Base-by-base conservation (phyloP, 2,797 vertebrate genomes). In the Macropodus opercularis region DNA sequence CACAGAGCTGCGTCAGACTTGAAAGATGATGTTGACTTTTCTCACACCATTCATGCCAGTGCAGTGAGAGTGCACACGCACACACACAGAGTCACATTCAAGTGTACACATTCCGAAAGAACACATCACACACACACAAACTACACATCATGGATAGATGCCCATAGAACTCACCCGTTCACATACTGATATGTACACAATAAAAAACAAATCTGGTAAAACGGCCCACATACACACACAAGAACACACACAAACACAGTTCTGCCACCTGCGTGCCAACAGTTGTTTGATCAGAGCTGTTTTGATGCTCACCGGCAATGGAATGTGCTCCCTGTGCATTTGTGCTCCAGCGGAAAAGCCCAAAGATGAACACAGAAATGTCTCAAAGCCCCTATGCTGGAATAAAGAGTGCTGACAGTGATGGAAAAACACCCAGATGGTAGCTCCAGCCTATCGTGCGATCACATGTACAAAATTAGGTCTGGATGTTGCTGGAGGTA, bases 21-120 rank as follows among this genome's bases (percentile, higher is more conserved):
- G 60, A 84, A 85, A 85, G 62, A 85, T 83, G 48, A 69, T 85
- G 77, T 83, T 84, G 80, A 84, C 66, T 88, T 75, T 84, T 80
- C 79, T 67, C 61, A 76, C 62, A 43, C 54, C 56, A 39, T 49
- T 63, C 56, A 73, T 35, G 40, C 41, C 23, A n/a, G n/a, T n/a
- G n/a, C n/a, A n/a, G n/a, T n/a, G n/a, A n/a, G n/a, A 46, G 35
- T 34, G 46, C 34, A n/a, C 5, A 13, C 62, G 41, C 60, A 32
- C 44, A 46, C 22, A 39, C 54, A 56, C 29, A 46, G 21, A 26
- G 27, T 55, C 23, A 41, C n/a, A 29, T 34, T 14, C 60, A 51
- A 52, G 49, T 58, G 41, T 31, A 36, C 46, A 60, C 46, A 62
- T 47, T 40, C 29, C 59, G 17, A 57, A 22, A 51, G 46, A 26